These are phyloP conservation scores for Drosophila hamatofila DNA, from an alignment of 2,888 invertebrate species.

Conservation along the genomic window DNA sequence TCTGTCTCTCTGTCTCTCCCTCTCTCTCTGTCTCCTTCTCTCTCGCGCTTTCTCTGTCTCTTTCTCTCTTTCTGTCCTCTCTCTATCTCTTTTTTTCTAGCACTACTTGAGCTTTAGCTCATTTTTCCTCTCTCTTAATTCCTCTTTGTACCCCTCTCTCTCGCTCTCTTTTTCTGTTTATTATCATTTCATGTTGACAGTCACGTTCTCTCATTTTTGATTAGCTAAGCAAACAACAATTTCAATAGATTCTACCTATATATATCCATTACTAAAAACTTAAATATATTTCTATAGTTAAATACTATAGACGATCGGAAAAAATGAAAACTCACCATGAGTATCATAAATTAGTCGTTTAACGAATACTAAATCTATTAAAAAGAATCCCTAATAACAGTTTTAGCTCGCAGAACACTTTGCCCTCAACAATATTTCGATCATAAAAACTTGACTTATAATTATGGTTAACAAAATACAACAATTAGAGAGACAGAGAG, in stretches of 20 bases:
- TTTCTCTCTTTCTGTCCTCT: too few relatives aligned
- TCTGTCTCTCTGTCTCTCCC: background rate
- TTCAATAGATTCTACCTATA: background rate
- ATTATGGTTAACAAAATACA: background rate
- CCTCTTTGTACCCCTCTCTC: background rate
- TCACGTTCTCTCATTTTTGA: background rate
- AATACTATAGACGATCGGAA: background rate
- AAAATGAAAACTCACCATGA: background rate
- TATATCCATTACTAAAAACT: too few relatives aligned
- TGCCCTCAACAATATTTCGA: background rate
- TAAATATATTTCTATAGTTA: too few relatives aligned
- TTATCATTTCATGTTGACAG: background rate
- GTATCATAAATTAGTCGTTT: background rate
- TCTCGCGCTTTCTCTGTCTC: too few relatives aligned
- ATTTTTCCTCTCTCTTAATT: background rate
- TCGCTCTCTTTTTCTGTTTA: too few relatives aligned
- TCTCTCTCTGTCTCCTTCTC: too few relatives aligned
- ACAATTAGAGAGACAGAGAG: too few relatives aligned
- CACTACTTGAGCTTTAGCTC: background rate
- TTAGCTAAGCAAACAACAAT: background rate
- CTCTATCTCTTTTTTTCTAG: background rate
- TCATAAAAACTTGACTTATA: background rate
- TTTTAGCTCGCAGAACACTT: background rate
- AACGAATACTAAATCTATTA: background rate
- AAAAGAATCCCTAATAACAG: too few relatives aligned